Percentiles rank a stretch among this genome's conserved stretches.
Evolutionary conservation across 2,888 invertebrate genomes (phyloP).

Genomic region (Temnothorax unifasciatus): DNA sequence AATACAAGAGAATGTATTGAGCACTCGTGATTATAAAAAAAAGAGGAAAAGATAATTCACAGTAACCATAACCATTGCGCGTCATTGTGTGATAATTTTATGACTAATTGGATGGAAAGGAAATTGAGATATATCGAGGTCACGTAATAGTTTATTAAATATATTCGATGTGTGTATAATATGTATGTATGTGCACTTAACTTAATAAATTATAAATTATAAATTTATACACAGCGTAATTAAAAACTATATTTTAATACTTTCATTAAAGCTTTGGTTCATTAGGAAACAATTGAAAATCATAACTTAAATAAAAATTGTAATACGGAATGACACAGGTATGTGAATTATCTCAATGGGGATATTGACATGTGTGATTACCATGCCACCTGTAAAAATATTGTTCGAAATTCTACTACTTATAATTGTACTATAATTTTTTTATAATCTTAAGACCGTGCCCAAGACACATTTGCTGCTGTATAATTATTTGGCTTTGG

Average conservation of each 20-base stretch:
- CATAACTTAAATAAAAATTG: conserved; percentile 22
- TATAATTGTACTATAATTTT: background rate
- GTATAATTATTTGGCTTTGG: background rate
- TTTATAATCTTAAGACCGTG: background rate
- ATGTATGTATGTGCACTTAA: background rate
- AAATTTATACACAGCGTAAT: background rate
- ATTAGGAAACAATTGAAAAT: conserved; percentile 20
- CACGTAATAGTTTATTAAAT: conserved; percentile 50
- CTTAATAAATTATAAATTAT: background rate
- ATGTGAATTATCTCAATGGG: conserved; percentile 57
- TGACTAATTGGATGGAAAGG: conserved; percentile 33
- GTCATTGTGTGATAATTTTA: background rate
- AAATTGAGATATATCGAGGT: background rate
- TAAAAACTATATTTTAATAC: conserved; percentile 49
- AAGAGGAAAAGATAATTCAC: conserved; percentile 60
- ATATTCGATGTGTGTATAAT: background rate
- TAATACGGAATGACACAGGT: background rate
- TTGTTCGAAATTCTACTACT: too few species aligned
- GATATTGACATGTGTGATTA: background rate
- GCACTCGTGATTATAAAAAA: too few species aligned
- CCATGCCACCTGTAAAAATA: background rate
- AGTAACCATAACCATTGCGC: conserved; percentile 25
- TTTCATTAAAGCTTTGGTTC: conserved; percentile 36
- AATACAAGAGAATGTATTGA: too few species aligned
- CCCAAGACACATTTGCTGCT: background rate